Conservation (phyloP, 2,797 vertebrate genomes). For the Pelochelys cantorii region DNA sequence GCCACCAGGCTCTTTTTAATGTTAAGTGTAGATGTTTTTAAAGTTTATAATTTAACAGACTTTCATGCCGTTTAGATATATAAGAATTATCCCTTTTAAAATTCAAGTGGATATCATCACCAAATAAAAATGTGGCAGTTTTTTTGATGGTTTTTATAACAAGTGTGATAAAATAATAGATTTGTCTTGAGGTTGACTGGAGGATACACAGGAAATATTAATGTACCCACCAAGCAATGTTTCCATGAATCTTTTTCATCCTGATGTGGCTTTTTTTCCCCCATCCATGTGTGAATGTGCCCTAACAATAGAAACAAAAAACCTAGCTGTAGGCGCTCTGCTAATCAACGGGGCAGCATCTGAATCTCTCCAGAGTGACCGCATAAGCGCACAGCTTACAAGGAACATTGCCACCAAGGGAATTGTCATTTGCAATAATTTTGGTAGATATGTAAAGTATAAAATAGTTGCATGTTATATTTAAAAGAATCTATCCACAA, state of each 20-base stretch:
- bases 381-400: no score
- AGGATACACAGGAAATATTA: neutral
- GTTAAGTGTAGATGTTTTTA: neutral
- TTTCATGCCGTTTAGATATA: neutral
- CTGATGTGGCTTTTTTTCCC: no score
- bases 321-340: no score
- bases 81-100: neutral
- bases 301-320: no score
- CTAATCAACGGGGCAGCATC: no score
- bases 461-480: neutral
- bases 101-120: neutral
- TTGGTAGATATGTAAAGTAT: neutral
- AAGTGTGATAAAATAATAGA: neutral
- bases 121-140: neutral
- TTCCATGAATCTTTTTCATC: no score
- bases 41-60: neutral
- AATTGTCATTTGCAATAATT: neutral
- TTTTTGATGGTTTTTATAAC: neutral
- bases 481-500: neutral
- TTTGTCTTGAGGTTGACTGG: constrained; percentile 3
- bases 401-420: no score
- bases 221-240: neutral
- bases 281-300: no score
- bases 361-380: no score
- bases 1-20: neutral